Conservation (phyloP, 2,113 vertebrate species). For the Micronycteris hirsuta region DNA sequence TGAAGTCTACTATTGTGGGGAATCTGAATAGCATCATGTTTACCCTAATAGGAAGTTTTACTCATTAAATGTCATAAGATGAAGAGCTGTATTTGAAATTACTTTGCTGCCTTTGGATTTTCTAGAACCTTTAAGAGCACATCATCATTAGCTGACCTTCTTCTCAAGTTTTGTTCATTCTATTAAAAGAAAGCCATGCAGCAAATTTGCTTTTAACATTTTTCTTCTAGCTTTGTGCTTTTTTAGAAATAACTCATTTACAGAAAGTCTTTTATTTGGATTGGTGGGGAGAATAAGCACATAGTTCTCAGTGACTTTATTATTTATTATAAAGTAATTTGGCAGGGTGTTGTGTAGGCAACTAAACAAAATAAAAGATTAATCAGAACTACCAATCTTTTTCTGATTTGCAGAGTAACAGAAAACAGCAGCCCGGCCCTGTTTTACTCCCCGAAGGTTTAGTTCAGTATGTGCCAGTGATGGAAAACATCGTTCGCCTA, state of each 20-base stretch:
- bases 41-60: slow-evolving; percentile 50
- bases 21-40: slow-evolving; percentile 42
- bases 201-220: slow-evolving; percentile 67
- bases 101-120: slow-evolving; percentile 53
- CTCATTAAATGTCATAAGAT: slow-evolving; percentile 51
- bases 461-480: slow-evolving; percentile 83
- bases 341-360: slow-evolving; percentile 73
- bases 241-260: slow-evolving; percentile 71
- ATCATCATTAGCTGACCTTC: slow-evolving; percentile 51
- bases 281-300: slow-evolving; percentile 68
- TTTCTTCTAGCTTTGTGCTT: slow-evolving; percentile 60
- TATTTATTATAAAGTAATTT: slow-evolving; percentile 81
- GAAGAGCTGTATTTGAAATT: slow-evolving; percentile 59
- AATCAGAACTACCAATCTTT: slow-evolving; percentile 80
- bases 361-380: slow-evolving; percentile 80
- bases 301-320: slow-evolving; percentile 68
- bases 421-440: slow-evolving; percentile 79
- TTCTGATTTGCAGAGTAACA: slow-evolving; percentile 82
- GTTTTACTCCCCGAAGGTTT: slow-evolving; percentile 77
- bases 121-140: slow-evolving; percentile 57
- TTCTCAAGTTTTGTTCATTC: slow-evolving; percentile 51
- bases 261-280: slow-evolving; percentile 51
- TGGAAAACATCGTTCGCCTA: slow-evolving; percentile 81
- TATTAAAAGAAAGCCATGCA: slow-evolving; percentile 51
- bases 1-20: slow-evolving; percentile 31